Base-by-base conservation (phyloP, 2,113 vertebrate species). In the Caranx melampygus region DNA sequence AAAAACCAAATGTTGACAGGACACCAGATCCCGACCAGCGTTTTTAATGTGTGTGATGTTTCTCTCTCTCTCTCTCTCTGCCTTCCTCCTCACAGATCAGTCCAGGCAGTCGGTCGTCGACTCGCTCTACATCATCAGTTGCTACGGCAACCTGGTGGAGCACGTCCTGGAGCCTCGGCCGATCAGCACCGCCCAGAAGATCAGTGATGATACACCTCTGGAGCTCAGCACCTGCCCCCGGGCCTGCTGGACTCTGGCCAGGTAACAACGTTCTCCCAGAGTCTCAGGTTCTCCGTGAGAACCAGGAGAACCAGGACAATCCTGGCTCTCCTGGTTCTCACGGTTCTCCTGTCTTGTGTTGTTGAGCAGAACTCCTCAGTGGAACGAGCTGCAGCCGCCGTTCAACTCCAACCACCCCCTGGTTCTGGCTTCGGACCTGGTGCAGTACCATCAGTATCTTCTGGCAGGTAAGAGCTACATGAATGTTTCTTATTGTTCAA, bases 361-460 rank as follows among this genome's bases (percentile, higher is more conserved):
- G 80, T 79, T 80, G 78, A 82, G 85, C 92, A 99, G 98, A 95
- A 99, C 98, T 59, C 98, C 97, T 68, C 98, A 98, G 83, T 99
- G 98, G 98, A 99, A 97, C 85, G 98, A 99, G 82, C 94, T 99
- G 64, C 98, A 99, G 92, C 98, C 97, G 58, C 98, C 97, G 51
- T 99, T 99, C 95, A 97, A 95, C 91, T 94, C 96, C 87, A 98
- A 95, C 92, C 97, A 99, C 90, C 97, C 97, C 6, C 91, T 99
- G 89, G 96, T 99, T 81, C 92, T 97, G 57, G 96, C 97, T 72
- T 97, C 97, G 18, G 98, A 99, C 90, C 95, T 97, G 3, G 97
- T 99, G 37, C 98, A 98, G 92, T 96, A 96, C 92, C 98, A 96
- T 88, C 97, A 99, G 86, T 96, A 96, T 89, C 96, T 98, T 76